Evolutionary conservation across 2,888 invertebrate species (phyloP).

Genomic region (Conistra vaccinii): DNA sequence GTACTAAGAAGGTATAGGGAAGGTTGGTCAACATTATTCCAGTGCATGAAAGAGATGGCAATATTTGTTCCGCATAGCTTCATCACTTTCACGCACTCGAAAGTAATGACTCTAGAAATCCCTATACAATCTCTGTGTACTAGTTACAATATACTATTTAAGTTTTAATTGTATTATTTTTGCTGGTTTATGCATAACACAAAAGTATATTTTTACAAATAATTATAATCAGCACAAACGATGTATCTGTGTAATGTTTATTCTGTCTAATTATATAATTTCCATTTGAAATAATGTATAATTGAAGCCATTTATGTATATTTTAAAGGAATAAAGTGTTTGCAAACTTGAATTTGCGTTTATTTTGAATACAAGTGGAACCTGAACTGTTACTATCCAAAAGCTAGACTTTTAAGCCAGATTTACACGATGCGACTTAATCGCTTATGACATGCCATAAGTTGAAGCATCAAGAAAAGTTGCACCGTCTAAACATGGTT

Average conservation of each 20-base stretch:
- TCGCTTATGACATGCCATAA: not conserved
- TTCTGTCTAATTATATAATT: slow-evolving; percentile 41
- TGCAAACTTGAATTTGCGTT: slow-evolving; percentile 63
- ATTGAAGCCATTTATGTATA: slow-evolving; percentile 59
- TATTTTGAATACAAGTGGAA: slow-evolving; percentile 27
- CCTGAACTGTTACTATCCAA: too few species aligned
- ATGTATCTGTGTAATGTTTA: slow-evolving; percentile 50
- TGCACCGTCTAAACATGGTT: not conserved
- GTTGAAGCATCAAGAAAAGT: not conserved
- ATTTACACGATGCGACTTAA: not conserved
- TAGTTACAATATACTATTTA: too few species aligned
- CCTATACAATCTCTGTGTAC: not conserved
- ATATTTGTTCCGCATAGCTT: not conserved
- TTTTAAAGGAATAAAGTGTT: slow-evolving; percentile 73
- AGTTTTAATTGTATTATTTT: not conserved
- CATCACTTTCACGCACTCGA: not conserved
- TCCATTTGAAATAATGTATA: slow-evolving; percentile 61
- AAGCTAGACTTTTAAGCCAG: not conserved
- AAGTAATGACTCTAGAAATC: not conserved
- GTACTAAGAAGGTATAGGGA: not conserved
- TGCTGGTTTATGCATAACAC: slow-evolving; percentile 37
- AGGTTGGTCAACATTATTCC: not conserved
- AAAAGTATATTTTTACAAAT: slow-evolving; percentile 22
- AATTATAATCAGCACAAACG: slow-evolving; percentile 58
- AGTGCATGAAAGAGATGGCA: not conserved